A percentile compares a stretch with the other conserved stretches of the same genome.
These are phyloP conservation scores for Drosophila rellima DNA, from an alignment of 2,888 invertebrate species.

Conservation along the genomic window DNA sequence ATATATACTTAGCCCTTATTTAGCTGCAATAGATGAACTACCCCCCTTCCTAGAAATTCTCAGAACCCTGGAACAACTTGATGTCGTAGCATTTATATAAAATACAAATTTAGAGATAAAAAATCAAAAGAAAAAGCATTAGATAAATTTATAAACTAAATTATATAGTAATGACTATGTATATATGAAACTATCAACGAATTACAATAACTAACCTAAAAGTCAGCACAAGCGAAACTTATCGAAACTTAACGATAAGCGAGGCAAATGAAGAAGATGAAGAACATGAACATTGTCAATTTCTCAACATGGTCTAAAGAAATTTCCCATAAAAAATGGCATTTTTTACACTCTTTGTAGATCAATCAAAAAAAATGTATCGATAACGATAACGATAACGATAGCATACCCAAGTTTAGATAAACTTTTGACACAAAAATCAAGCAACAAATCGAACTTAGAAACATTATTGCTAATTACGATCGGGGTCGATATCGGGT, in stretches of 20 bases:
- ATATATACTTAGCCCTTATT: slow-evolving; percentile 9
- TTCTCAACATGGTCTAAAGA: slow-evolving; percentile 60
- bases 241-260: slow-evolving; percentile 7
- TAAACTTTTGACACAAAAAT: slow-evolving; percentile 54
- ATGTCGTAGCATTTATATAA: slow-evolving; percentile 72
- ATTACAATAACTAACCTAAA: slow-evolving; percentile 64
- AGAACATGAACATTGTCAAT: slow-evolving; percentile 74
- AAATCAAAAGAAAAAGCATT: slow-evolving; percentile 12
- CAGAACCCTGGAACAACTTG: slow-evolving; percentile 53
- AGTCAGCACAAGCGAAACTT: slow-evolving; percentile 23
- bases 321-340: slow-evolving; percentile 42
- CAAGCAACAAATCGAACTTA: slow-evolving; percentile 67
- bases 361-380: slow-evolving; percentile 30
- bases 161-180: slow-evolving; percentile 38
- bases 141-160: slow-evolving; percentile 11
- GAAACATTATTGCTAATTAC: slow-evolving; percentile 41
- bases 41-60: slow-evolving; percentile 10
- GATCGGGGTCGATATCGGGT: slow-evolving; percentile 38
- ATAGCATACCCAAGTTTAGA: slow-evolving; percentile 57
- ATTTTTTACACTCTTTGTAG: slow-evolving; percentile 77
- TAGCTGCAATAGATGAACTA: slow-evolving; percentile 14
- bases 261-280: slow-evolving; percentile 8
- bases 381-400: slow-evolving; percentile 24
- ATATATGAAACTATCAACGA: slow-evolving; percentile 76
- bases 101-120: slow-evolving; percentile 2